phyloP scores from a whole-genome alignment of 2,888 invertebrate species.

The Agrypnus murinus region DNA sequence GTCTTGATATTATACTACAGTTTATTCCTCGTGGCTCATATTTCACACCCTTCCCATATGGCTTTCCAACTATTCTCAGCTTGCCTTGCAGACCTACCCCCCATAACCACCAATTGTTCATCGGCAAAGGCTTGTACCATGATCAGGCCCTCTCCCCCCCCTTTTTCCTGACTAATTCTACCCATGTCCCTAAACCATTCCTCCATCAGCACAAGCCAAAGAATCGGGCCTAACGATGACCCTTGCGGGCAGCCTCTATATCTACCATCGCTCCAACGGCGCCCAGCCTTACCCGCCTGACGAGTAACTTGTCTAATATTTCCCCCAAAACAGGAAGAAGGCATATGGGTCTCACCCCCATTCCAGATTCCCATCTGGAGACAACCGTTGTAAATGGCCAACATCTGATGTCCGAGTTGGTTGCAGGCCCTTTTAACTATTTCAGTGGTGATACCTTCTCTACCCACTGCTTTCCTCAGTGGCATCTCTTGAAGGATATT shows the following conservation, averaged over 20 bases:
- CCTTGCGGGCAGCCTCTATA: background rate
- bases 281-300: background rate
- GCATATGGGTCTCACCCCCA: too few species aligned
- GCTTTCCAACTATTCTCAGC: background rate
- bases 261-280: background rate
- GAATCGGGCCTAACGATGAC: too few species aligned
- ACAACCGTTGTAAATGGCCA: too few species aligned
- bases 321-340: background rate
- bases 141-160: background rate
- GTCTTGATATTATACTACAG: background rate
- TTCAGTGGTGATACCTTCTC: too few species aligned
- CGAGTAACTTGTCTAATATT: background rate
- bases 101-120: background rate
- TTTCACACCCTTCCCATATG: background rate
- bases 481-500: too few species aligned
- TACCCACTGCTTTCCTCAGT: too few species aligned
- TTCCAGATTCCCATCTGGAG: too few species aligned
- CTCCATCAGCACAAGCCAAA: conserved; percentile 1
- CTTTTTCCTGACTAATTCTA: background rate
- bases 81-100: background rate
- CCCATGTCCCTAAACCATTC: too few species aligned
- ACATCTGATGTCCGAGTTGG: too few species aligned
- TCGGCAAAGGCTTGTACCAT: background rate
- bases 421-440: too few species aligned
- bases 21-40: background rate